Base-by-base conservation (phyloP, 1,140 invertebrate species). In the Bombus sylvicola region DNA sequence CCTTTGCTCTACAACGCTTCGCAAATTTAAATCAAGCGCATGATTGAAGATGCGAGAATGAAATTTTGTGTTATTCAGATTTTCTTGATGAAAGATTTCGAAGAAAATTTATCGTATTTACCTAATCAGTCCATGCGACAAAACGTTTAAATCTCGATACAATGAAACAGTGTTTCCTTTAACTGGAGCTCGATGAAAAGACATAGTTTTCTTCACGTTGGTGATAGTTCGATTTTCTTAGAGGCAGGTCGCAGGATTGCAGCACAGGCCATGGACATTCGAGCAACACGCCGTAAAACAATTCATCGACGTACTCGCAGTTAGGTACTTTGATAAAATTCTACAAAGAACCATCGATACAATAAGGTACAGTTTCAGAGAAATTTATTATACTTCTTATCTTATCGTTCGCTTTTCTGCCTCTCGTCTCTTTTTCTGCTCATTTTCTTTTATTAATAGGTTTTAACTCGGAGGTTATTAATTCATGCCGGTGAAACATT, bases 211-310 rank as follows among this genome's bases (percentile, higher is more conserved):
- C 6, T 43, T 3, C 18, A 12, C 18, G 6, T 47, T 41, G 59
- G n/a, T 39, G 57, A 82, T 82, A 53, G 47, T 75, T 75, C 10
- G 31, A 82, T 75, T 75, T 47, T 82, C 31, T 53, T 82, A 53
- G 9, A 13, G 53, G 12, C 10, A 34, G 31, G 39, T 28, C 57
- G 25, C 18, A 31, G 25, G 39, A 75, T 75, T n/a, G 25, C 34
- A 28, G 31, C 25, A 1, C 10, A 74, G 28, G 34, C 39, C 31
- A 62, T 37, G 8, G 66, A 41, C n/a, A 34, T 73, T 13, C n/a
- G 5, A 73, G 69, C 37, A 59, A 12, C 37, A 12, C 6, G 22
- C 1, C 13, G 69, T 59, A 28, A 66, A 82, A 82, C 25, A 47
- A 57, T 76, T 76, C 53, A 39, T 39, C 59, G 73, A 37, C 31